Evolutionary conservation across 2,797 vertebrate genomes (phyloP), one percentile per base, ranked within the genome.

Genomic region (Anguilla anguilla): DNA sequence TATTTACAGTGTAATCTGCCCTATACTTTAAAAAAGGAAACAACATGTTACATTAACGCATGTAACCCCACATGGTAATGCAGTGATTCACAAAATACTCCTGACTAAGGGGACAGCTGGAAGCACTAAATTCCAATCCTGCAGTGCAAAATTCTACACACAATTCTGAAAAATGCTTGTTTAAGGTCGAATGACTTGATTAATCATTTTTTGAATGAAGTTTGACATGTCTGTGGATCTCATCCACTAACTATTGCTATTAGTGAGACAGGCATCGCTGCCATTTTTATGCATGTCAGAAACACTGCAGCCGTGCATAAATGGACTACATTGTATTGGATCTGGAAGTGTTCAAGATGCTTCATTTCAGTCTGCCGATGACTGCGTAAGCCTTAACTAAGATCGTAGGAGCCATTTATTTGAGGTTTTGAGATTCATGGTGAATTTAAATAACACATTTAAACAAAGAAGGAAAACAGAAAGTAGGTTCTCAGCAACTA

Each of bases 201-300:
- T 91, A 92, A 93, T 93, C 72, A 89, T 92, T 91, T 91, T 43
- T 88, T 87, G 89, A 85, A 92, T 90, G 74, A 89, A 85, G 86
- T 91, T 87, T 92, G 92, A 93, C 92, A 92, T 90, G 88, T 88
- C 83, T 83, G 83, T 59, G 88, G 87, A 87, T 88, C 86, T 89
- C 86, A 85, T 88, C 90, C 88, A 88, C 82, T 89, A 91, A 90
- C 89, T 87, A 88, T 88, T 87, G 90, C 87, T 88, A 91, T 92
- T 91, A 92, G 88, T 57, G 35, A 87, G 87, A 91, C 87, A 85
- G 91, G 88, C 90, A 91, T 90, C 90, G 86, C 85, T 88, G 35
- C 85, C 85, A 85, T 89, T 91, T 89, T 87, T 85, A 74, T 86
- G 87, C 89, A n/a, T 85, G 88, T 89, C 89, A 90, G 87, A 88